A percentile compares a stretch with the other conserved stretches of the same genome.
Conservation (phyloP, 2,113 vertebrate genomes). For the Pterocles burchelli region DNA sequence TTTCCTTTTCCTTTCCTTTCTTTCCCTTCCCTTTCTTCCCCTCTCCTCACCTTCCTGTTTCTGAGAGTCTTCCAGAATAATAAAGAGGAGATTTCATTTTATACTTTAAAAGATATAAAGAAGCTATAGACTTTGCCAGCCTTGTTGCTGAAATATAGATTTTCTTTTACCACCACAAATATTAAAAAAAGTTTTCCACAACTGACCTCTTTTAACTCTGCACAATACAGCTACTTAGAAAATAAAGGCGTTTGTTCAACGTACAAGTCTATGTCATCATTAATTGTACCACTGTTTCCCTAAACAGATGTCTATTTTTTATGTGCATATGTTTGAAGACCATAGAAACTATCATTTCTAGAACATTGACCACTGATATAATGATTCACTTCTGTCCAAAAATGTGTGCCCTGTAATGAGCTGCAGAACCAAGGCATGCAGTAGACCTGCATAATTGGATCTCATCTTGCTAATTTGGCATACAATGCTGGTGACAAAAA, state of each 20-base stretch:
- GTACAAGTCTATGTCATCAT: not conserved
- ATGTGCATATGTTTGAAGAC: not conserved
- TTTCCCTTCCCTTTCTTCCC: not conserved
- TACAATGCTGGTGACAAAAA: not conserved
- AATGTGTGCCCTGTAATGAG: not conserved
- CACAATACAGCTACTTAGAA: not conserved
- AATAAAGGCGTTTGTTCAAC: not conserved
- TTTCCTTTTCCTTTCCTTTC: not conserved
- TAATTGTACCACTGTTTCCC: not conserved
- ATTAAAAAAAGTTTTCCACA: not conserved
- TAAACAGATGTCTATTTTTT: not conserved
- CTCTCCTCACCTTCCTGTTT: not conserved
- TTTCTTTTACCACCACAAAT: not conserved
- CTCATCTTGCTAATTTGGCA: not conserved
- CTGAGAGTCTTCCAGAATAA: not conserved
- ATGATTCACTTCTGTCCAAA: not conserved
- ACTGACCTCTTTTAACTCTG: not conserved
- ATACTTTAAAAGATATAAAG: not conserved
- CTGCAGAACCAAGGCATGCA: not conserved
- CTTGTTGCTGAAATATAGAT: not conserved
- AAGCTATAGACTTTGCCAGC: not conserved
- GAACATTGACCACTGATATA: not conserved
- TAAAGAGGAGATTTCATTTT: not conserved
- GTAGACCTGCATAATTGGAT: not conserved
- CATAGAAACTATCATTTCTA: not conserved